Conservation (phyloP, 1,140 invertebrate species). For the Chymomyza costata region DNA sequence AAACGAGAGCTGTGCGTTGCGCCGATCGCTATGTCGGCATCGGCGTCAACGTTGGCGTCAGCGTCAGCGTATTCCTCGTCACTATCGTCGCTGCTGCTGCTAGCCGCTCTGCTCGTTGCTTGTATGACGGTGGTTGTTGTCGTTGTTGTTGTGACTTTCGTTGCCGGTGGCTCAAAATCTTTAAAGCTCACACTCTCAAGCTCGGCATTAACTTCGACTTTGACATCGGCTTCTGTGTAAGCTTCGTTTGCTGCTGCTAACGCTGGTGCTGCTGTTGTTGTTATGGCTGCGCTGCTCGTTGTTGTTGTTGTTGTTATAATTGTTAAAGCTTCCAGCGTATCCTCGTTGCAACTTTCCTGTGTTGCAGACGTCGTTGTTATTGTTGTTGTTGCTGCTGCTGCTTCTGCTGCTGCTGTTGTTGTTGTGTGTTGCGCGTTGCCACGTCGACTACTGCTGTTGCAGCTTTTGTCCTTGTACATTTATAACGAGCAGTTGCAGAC, state of each 20-base stretch:
- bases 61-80: slow-evolving; percentile 2
- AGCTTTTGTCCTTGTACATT: slow-evolving; percentile 75
- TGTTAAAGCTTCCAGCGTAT: neutral
- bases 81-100: neutral
- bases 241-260: slow-evolving; percentile 25
- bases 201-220: neutral
- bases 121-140: too few species aligned
- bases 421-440: slow-evolving; percentile 53
- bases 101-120: too few species aligned
- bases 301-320: slow-evolving; percentile 14
- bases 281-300: slow-evolving; percentile 12
- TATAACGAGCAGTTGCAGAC: slow-evolving; percentile 49
- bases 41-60: neutral
- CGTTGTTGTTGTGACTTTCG: too few species aligned
- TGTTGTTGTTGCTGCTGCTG: slow-evolving; percentile 25
- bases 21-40: slow-evolving; percentile 24
- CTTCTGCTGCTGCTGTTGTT: slow-evolving; percentile 34
- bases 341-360: neutral
- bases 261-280: slow-evolving; percentile 1
- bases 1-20: slow-evolving; percentile 21
- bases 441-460: slow-evolving; percentile 73
- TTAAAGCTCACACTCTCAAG: too few species aligned
- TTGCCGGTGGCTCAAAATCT: too few species aligned
- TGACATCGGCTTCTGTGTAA: slow-evolving; percentile 11
- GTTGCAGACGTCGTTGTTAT: neutral